Evolutionary conservation across 2,888 invertebrate genomes (phyloP).

Genomic region (Ennomos fuscantarius): DNA sequence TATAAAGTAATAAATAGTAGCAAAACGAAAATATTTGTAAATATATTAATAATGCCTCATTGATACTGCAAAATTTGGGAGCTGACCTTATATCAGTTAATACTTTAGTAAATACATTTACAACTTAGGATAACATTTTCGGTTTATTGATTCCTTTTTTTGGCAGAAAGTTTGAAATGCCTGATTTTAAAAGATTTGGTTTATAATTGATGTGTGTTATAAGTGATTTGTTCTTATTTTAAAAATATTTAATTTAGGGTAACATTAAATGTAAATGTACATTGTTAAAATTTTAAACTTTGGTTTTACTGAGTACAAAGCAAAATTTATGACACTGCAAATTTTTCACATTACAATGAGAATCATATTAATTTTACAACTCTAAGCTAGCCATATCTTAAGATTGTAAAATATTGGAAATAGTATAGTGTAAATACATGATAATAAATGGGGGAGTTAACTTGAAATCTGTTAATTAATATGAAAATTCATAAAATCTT

Average conservation of each 20-base stretch:
- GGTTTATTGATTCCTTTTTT: neutral
- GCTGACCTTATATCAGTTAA: neutral
- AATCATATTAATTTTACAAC: slow-evolving; percentile 15
- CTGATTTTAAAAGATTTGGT: slow-evolving; percentile 17
- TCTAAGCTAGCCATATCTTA: slow-evolving; percentile 20
- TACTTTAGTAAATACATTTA: neutral
- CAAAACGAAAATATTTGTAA: neutral
- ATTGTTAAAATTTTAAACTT: slow-evolving; percentile 34
- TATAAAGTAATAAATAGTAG: neutral
- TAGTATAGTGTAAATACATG: slow-evolving; percentile 30
- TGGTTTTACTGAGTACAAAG: slow-evolving; percentile 50
- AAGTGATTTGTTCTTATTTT: slow-evolving; percentile 17
- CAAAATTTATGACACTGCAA: slow-evolving; percentile 29
- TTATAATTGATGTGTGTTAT: slow-evolving; percentile 17
- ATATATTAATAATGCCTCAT: neutral
- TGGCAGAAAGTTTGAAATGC: slow-evolving; percentile 23
- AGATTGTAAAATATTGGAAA: slow-evolving; percentile 26
- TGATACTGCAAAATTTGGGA: neutral
- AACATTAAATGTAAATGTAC: slow-evolving; percentile 29
- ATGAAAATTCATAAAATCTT: slow-evolving; percentile 1
- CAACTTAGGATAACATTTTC: neutral
- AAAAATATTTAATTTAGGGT: slow-evolving; percentile 22
- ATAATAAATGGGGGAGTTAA: neutral
- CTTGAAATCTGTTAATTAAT: neutral
- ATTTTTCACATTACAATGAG: slow-evolving; percentile 22